These are phyloP conservation scores for Lithophane socia DNA, from an alignment of 2,888 invertebrate species.

Conservation along the genomic window DNA sequence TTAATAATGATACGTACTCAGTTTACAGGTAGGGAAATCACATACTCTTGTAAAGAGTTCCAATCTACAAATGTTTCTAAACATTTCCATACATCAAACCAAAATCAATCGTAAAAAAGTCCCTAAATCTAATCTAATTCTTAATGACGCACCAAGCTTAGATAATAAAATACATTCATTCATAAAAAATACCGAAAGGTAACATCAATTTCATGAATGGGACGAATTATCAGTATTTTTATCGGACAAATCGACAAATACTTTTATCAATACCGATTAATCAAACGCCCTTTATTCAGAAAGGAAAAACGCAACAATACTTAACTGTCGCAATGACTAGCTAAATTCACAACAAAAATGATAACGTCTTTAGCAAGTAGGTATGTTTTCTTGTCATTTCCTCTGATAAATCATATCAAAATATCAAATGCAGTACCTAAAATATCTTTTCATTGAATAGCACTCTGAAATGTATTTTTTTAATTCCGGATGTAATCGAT, in stretches of 20 bases:
- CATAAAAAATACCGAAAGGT: conserved; percentile 39
- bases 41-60: not conserved
- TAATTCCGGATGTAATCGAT: conserved; percentile 9
- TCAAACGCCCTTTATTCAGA: conserved; percentile 26
- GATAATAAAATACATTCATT: conserved; percentile 34
- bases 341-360: not conserved
- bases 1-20: no score
- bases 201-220: conserved; percentile 52
- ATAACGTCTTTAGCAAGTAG: conserved; percentile 1
- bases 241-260: conserved; percentile 39
- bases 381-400: conserved; percentile 7
- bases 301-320: conserved; percentile 29
- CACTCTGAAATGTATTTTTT: not conserved
- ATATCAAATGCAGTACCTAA: conserved; percentile 11
- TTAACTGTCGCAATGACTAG: conserved; percentile 17
- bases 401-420: conserved; percentile 26
- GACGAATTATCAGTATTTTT: conserved; percentile 40
- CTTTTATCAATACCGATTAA: conserved; percentile 31
- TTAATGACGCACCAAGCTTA: not conserved
- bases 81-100: not conserved
- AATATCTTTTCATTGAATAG: conserved; percentile 12
- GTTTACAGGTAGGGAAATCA: not conserved
- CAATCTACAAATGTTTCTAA: not conserved
- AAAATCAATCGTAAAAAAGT: conserved; percentile 15
- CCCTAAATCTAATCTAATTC: conserved; percentile 22